Evolutionary conservation across 2,888 invertebrate genomes (phyloP).

Genomic region (Cylindroiulus punctatus): DNA sequence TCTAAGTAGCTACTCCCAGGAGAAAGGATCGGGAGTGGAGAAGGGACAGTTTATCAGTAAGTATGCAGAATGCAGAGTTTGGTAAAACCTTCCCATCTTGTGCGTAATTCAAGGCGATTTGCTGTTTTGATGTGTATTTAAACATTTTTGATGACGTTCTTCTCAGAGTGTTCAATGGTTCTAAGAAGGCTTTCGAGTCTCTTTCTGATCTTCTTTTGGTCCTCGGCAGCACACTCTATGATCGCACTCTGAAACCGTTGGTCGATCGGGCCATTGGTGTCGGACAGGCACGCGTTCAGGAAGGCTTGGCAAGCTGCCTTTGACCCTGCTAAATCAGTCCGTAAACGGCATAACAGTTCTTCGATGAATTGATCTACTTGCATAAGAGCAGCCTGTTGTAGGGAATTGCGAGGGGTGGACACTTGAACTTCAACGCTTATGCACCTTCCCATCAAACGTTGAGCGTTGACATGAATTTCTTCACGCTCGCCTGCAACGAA

Average conservation of each 20-base stretch:
- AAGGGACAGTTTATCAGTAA: not conserved
- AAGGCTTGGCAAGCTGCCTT: slow-evolving; percentile 63
- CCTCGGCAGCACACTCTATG: slow-evolving; percentile 67
- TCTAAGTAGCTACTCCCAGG: not conserved
- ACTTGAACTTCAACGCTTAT: slow-evolving; percentile 65
- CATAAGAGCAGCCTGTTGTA: slow-evolving; percentile 64
- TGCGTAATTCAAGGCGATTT: not conserved
- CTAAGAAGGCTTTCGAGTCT: slow-evolving; percentile 60
- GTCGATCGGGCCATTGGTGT: slow-evolving; percentile 65
- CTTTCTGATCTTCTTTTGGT: slow-evolving; percentile 66
- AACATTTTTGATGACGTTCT: slow-evolving; percentile 25
- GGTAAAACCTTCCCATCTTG: not conserved
- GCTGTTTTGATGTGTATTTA: not conserved
- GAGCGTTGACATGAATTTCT: slow-evolving; percentile 66
- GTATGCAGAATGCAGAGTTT: not conserved
- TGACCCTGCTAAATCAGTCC: slow-evolving; percentile 60
- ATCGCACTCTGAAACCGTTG: slow-evolving; percentile 65
- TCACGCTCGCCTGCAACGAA: slow-evolving; percentile 65
- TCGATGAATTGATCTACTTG: slow-evolving; percentile 63
- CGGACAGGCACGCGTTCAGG: slow-evolving; percentile 66
- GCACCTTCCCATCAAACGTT: slow-evolving; percentile 65
- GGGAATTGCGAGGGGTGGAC: slow-evolving; percentile 65
- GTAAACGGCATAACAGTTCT: slow-evolving; percentile 62
- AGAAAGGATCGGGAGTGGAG: not conserved
- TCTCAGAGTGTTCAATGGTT: slow-evolving; percentile 57